A percentile compares a stretch with the other conserved stretches of the same genome.
These are phyloP conservation scores for Aurelia coerulea DNA, from an alignment of 30 jellyfish, hydroid and myxozoan species.

Conservation along the genomic window DNA sequence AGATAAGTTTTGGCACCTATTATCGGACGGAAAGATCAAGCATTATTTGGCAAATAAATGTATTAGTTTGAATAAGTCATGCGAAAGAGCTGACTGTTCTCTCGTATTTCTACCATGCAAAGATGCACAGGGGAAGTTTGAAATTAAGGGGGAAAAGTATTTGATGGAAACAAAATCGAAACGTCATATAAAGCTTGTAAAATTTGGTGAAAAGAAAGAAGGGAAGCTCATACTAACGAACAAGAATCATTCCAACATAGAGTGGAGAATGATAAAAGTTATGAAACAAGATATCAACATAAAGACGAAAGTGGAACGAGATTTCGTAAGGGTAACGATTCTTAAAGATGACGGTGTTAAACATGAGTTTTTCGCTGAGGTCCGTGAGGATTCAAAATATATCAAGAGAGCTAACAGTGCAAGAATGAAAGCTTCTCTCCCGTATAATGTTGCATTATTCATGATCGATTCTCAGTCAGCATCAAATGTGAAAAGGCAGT, in stretches of 20 bases:
- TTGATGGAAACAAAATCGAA: not conserved
- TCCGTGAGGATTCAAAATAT: not conserved
- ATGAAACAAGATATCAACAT: not conserved
- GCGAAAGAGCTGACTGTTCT: not conserved
- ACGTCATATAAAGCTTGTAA: not conserved
- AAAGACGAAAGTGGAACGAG: not conserved
- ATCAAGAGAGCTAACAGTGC: not conserved
- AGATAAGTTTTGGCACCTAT: conserved; percentile 4
- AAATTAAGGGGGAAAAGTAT: not conserved
- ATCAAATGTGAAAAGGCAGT: conserved; percentile 1
- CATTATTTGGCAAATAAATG: conserved; percentile 3
- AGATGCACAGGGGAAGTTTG: not conserved
- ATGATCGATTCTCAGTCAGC: conserved; percentile 38
- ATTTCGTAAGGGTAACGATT: conserved; percentile 10
- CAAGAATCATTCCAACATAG: too few relatives aligned
- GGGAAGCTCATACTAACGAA: not conserved
- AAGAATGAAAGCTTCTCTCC: not conserved
- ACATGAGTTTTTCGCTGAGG: not conserved
- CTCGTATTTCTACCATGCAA: not conserved
- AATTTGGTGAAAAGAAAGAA: not conserved
- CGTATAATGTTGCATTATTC: conserved; percentile 5
- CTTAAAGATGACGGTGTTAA: not conserved
- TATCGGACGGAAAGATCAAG: conserved; percentile 16
- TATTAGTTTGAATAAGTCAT: not conserved
- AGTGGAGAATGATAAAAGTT: too few relatives aligned